Evolutionary conservation across 1,140 invertebrate genomes (phyloP).

Genomic region (Drosophila elegans): DNA sequence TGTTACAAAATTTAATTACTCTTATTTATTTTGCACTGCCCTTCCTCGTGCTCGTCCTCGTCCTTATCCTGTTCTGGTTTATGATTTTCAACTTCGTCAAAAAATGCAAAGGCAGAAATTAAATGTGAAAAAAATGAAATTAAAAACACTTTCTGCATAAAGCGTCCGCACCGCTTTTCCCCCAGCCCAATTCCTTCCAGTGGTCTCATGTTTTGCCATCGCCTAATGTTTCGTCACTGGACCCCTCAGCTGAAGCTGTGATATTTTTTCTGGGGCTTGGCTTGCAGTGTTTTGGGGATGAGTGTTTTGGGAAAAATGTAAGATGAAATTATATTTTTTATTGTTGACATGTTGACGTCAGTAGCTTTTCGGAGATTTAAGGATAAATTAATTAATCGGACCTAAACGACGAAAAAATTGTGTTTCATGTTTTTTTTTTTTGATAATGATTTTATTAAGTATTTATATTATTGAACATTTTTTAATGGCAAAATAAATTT

Average conservation of each 20-base stretch:
- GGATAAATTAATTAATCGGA: too few relatives aligned
- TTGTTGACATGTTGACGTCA: neutral
- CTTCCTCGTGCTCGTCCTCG: slow-evolving; percentile 1
- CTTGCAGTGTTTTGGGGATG: neutral
- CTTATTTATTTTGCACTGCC: slow-evolving; percentile 82
- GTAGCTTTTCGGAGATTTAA: too few relatives aligned
- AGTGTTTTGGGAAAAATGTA: slow-evolving; percentile 3
- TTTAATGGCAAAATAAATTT: too few relatives aligned
- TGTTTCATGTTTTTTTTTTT: too few relatives aligned
- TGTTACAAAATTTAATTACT: slow-evolving; percentile 85
- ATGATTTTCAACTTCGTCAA: slow-evolving; percentile 78
- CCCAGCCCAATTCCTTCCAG: slow-evolving; percentile 8
- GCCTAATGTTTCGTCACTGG: slow-evolving; percentile 62
- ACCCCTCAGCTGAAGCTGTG: slow-evolving; percentile 8
- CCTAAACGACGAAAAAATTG: too few relatives aligned
- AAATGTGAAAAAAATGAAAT: slow-evolving; percentile 81
- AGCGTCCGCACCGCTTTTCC: slow-evolving; percentile 34
- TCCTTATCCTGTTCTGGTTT: slow-evolving; percentile 55
- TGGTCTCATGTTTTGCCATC: slow-evolving; percentile 33
- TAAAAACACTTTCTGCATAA: slow-evolving; percentile 74
- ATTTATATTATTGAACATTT: too few relatives aligned
- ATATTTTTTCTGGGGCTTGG: neutral
- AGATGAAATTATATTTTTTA: neutral
- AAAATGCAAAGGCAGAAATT: slow-evolving; percentile 75
- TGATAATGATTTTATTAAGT: too few relatives aligned